Conservation (phyloP, 2,888 invertebrate genomes). For the Chrysotoxum bicinctum region DNA sequence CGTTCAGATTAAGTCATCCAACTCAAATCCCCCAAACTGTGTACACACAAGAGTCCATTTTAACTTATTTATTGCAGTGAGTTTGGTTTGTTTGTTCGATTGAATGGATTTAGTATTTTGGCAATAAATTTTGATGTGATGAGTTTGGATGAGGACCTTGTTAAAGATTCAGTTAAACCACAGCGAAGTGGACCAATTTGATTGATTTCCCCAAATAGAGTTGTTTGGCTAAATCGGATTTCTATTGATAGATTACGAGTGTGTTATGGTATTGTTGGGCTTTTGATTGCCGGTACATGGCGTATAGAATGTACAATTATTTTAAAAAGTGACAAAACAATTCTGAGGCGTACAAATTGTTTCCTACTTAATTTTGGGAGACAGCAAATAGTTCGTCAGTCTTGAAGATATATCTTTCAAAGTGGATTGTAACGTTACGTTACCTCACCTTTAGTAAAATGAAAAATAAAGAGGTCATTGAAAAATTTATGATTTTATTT, state of each 20-base stretch:
- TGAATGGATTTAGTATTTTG: slow-evolving; percentile 53
- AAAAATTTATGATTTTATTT: no score
- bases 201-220: slow-evolving; percentile 11
- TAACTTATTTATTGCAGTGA: slow-evolving; percentile 33
- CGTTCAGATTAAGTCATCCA: slow-evolving; percentile 61
- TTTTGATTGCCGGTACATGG: no score
- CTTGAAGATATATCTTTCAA: no score
- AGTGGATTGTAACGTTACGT: no score
- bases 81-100: slow-evolving; percentile 40
- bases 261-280: not conserved
- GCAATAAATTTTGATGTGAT: slow-evolving; percentile 48
- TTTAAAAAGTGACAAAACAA: no score
- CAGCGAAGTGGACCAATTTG: not conserved
- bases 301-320: no score
- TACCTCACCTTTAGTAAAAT: no score
- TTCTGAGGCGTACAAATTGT: no score
- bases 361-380: no score
- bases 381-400: no score
- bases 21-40: slow-evolving; percentile 54
- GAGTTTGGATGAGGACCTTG: not conserved
- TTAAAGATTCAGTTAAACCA: slow-evolving; percentile 26
- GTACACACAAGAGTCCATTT: slow-evolving; percentile 35
- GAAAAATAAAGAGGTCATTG: no score
- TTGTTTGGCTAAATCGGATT: not conserved
- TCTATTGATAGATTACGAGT: slow-evolving; percentile 4